Conservation (phyloP, 1,140 invertebrate species). For the silkworm (Bombyx mori) region DNA sequence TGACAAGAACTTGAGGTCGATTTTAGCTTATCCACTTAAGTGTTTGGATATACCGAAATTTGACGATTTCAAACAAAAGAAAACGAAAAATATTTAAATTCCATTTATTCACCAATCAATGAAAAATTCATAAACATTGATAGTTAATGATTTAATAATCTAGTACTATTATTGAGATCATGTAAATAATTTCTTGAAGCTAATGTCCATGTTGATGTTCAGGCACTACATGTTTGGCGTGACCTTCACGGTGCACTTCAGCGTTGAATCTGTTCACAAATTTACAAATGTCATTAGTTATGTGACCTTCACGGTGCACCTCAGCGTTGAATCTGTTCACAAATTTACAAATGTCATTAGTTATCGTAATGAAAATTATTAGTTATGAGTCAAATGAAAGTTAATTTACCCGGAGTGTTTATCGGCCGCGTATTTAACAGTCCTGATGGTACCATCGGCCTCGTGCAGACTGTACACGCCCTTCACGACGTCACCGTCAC, state of each 20-base stretch:
- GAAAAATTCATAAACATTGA: too few relatives aligned
- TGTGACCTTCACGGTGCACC: constrained; percentile 24
- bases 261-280: constrained; percentile 26
- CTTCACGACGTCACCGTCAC: constrained; percentile 34
- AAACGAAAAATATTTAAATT: too few relatives aligned
- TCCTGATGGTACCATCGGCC: constrained; percentile 33
- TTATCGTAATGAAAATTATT: not conserved
- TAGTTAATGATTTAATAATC: too few relatives aligned
- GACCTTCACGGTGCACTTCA: constrained; percentile 26
- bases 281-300: too few relatives aligned
- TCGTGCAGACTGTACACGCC: constrained; percentile 35
- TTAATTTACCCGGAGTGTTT: constrained; percentile 36
- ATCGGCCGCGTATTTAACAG: constrained; percentile 73
- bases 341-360: too few relatives aligned
- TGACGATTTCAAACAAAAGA: too few relatives aligned
- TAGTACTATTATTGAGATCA: too few relatives aligned
- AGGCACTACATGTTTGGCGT: constrained; percentile 29
- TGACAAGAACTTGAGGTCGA: too few relatives aligned
- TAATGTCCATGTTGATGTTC: constrained; percentile 16
- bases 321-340: constrained; percentile 29
- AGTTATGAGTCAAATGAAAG: not conserved
- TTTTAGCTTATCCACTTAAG: too few relatives aligned
- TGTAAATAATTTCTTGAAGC: too few relatives aligned
- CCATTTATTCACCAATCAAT: too few relatives aligned
- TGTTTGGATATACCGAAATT: too few relatives aligned